Evolutionary conservation across 1,140 invertebrate species (phyloP).

Genomic region (Lepidostoma basale): DNA sequence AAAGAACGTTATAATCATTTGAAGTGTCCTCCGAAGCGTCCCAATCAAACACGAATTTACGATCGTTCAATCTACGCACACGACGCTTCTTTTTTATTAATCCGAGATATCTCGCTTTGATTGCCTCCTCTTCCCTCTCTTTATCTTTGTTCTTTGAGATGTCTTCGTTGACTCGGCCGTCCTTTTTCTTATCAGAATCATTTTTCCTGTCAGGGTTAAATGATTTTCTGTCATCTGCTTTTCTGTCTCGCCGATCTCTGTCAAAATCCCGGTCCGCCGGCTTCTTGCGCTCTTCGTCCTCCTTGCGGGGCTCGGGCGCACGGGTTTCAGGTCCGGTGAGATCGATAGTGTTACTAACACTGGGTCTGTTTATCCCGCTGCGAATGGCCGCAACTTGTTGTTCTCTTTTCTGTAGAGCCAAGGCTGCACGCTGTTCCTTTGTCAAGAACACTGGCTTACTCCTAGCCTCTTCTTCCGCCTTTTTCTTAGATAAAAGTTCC

Average conservation of each 20-base stretch:
- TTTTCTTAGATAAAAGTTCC: conserved; percentile 94
- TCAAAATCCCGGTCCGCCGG: conserved; percentile 33
- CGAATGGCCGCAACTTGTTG: conserved; percentile 79
- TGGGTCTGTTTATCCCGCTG: conserved; percentile 55
- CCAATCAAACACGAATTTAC: conserved; percentile 99
- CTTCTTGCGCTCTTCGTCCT: conserved; percentile 48
- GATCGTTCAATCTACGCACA: conserved; percentile 91
- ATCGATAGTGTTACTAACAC: conserved; percentile 58
- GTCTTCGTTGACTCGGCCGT: conserved; percentile 53
- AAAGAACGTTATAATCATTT: conserved; percentile 95
- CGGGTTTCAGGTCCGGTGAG: conserved; percentile 52
- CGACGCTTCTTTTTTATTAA: conserved; percentile 92
- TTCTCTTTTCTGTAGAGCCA: conserved; percentile 87
- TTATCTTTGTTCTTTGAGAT: conserved; percentile 82
- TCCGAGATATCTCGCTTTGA: conserved; percentile 94
- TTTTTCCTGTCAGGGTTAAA: conserved; percentile 21
- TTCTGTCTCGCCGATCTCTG: conserved; percentile 52
- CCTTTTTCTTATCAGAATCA: conserved; percentile 35
- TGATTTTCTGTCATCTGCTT: conserved; percentile 51
- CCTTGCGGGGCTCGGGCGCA: conserved; percentile 51
- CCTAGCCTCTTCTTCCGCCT: conserved; percentile 91
- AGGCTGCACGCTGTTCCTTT: conserved; percentile 90
- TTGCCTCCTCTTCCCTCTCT: conserved; percentile 90
- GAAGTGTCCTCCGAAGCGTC: conserved; percentile 98
- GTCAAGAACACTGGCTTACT: conserved; percentile 96